These are phyloP conservation scores for Pelochelys cantorii DNA, from an alignment of 2,797 vertebrate species.

Conservation along the genomic window DNA sequence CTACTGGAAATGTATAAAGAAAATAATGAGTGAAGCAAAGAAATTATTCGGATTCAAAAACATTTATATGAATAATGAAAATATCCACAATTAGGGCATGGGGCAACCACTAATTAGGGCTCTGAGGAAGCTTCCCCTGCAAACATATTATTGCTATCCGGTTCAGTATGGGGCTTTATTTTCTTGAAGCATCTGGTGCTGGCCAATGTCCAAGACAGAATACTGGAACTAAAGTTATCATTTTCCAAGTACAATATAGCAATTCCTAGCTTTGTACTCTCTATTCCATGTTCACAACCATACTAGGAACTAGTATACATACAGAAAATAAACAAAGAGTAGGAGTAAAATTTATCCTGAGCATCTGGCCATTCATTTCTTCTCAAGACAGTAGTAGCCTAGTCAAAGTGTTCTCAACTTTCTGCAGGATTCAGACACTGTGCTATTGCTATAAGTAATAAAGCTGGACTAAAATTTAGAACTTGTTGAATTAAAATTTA, in stretches of 20 bases:
- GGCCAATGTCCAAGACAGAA: not conserved
- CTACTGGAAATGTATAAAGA: not conserved
- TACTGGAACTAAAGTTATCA: not conserved
- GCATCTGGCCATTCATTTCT: not conserved
- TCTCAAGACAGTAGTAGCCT: not conserved
- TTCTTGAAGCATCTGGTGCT: not conserved
- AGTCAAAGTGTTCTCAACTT: not conserved
- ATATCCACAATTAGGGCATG: not conserved
- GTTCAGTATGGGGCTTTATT: not conserved
- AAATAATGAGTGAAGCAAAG: not conserved
- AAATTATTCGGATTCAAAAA: not conserved
- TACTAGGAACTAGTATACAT: not conserved
- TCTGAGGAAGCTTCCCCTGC: not conserved
- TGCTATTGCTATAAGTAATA: not conserved
- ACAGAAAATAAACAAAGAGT: not conserved
- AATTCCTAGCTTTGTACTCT: not conserved
- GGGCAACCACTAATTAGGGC: not conserved
- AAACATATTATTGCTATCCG: not conserved
- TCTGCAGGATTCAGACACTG: not conserved
- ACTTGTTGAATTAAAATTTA: not conserved
- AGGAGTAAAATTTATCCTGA: not conserved
- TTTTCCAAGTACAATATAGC: not conserved
- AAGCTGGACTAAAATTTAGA: not conserved
- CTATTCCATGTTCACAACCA: not conserved
- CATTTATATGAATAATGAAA: not conserved